A percentile compares a stretch with the other conserved stretches of the same genome.
These are phyloP conservation scores for Asbolus verrucosus DNA, from an alignment of 1,140 invertebrate species.

Conservation along the genomic window DNA sequence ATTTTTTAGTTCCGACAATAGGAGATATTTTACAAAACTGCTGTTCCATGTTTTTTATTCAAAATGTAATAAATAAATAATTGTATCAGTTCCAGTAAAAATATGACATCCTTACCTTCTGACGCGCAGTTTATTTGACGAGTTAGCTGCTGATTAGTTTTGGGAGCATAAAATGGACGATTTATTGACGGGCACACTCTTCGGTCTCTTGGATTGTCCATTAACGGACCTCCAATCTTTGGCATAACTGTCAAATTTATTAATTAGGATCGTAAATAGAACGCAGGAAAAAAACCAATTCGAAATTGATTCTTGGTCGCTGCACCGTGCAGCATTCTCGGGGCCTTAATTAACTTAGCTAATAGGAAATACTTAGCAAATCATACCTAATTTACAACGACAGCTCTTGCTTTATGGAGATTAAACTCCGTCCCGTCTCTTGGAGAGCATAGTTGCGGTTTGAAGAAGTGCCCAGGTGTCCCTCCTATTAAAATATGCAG, in stretches of 20 bases:
- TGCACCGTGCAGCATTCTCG: not conserved
- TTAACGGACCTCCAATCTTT: not conserved
- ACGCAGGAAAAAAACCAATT: not conserved
- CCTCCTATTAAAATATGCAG: slow-evolving; percentile 40
- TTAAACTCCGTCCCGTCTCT: slow-evolving; percentile 15
- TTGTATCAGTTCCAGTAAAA: too few species aligned
- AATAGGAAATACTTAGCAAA: slow-evolving; percentile 15
- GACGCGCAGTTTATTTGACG: too few species aligned
- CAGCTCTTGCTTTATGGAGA: slow-evolving; percentile 42
- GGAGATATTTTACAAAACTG: too few species aligned
- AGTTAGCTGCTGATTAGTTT: not conserved
- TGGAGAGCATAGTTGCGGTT: slow-evolving; percentile 5
- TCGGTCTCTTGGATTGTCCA: slow-evolving; percentile 1
- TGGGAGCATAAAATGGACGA: not conserved
- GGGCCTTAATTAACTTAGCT: not conserved
- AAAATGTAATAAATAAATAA: too few species aligned
- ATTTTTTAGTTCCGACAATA: too few species aligned
- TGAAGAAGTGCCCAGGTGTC: slow-evolving; percentile 20
- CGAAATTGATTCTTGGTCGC: not conserved
- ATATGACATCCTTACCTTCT: too few species aligned
- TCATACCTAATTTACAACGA: slow-evolving; percentile 24
- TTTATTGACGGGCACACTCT: too few species aligned
- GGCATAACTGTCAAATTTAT: slow-evolving; percentile 10
- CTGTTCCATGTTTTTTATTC: too few species aligned
- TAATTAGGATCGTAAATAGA: not conserved